Evolutionary conservation across 2,888 invertebrate genomes (phyloP), one percentile per base, ranked within the genome.

Genomic region (Leptinotarsa haldemani): DNA sequence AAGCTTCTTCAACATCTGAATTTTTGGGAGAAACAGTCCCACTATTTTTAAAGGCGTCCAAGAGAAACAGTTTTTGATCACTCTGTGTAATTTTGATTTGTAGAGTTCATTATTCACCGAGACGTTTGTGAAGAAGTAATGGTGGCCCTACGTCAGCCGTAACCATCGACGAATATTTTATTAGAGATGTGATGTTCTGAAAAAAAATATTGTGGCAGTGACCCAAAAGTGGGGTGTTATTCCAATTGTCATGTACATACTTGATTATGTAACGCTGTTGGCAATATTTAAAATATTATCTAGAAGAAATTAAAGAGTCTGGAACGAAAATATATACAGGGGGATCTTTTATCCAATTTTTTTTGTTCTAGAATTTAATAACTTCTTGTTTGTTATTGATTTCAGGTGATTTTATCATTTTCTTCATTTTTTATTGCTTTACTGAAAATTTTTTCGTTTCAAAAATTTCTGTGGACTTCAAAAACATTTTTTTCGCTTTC

Each of bases 211-310:
- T 65, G 58, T 53, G 47, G 50, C 71, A 71, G 69, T 75, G 69
- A 71, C 68, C 70, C 47, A 64, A 80, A 83, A 84, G 9, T 83
- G 82, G 82, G 80, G 85, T 85, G 85, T 86, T 86, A 85, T 86
- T 87, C 86, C 87, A 86, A 85, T 87, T 86, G 84, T 84, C 72
- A 81, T 85, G 84, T 85, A 84, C 83, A 84, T 84, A 81, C 80
- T 80, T 81, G 82, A 77, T 82, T 82, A 82, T 82, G 82, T 82
- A 80, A 77, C 78, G 77, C 82, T 85, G 85, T 85, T 86, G 85
- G 83, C 84, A 85, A 85, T 86, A 85, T 85, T 83, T 84, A 85
- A 85, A 85, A 82, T 83, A 85, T 82, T 81, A 81, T 80, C 82
- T 83, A 82, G 82, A 81, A 81, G 77, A 83, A 81, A 80, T 78